A percentile compares a stretch with the other conserved stretches of the same genome.
Evolutionary conservation across 2,888 invertebrate genomes (phyloP).

Genomic region (Drosophila rellima): DNA sequence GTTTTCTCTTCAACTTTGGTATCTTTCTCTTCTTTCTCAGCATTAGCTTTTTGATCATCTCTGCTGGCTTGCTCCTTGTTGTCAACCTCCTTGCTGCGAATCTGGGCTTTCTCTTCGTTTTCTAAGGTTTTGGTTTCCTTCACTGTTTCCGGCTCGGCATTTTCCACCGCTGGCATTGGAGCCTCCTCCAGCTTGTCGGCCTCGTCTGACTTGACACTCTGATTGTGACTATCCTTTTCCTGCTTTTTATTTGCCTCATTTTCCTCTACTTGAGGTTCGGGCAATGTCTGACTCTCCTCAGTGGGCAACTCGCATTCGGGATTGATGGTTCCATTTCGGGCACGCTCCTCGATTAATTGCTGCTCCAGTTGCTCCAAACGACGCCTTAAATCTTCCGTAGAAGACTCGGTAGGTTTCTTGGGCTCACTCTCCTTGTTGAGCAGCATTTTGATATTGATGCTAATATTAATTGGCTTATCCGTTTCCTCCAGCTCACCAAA

Average conservation of each 20-base stretch:
- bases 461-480: slow-evolving; percentile 82
- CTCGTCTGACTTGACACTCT: slow-evolving; percentile 54
- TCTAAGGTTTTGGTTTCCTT: slow-evolving; percentile 69
- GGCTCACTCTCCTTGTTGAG: slow-evolving; percentile 71
- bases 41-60: neutral
- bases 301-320: slow-evolving; percentile 28
- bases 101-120: slow-evolving; percentile 63
- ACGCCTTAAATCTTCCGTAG: slow-evolving; percentile 69
- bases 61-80: slow-evolving; percentile 1
- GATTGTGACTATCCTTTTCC: slow-evolving; percentile 66
- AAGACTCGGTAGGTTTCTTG: slow-evolving; percentile 41
- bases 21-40: neutral
- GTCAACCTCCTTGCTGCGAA: slow-evolving; percentile 37
- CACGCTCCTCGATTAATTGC: slow-evolving; percentile 60
- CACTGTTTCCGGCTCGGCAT: slow-evolving; percentile 58
- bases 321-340: slow-evolving; percentile 38
- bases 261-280: slow-evolving; percentile 12
- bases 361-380: slow-evolving; percentile 79
- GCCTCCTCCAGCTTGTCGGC: slow-evolving; percentile 38
- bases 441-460: slow-evolving; percentile 83
- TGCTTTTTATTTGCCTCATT: slow-evolving; percentile 48
- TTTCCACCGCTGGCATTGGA: neutral
- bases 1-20: neutral
- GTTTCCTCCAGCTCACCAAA: slow-evolving; percentile 74
- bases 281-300: slow-evolving; percentile 1